These are phyloP conservation scores for Thaumatotibia leucotreta DNA, from an alignment of 1,140 invertebrate genomes.

Conservation along the genomic window DNA sequence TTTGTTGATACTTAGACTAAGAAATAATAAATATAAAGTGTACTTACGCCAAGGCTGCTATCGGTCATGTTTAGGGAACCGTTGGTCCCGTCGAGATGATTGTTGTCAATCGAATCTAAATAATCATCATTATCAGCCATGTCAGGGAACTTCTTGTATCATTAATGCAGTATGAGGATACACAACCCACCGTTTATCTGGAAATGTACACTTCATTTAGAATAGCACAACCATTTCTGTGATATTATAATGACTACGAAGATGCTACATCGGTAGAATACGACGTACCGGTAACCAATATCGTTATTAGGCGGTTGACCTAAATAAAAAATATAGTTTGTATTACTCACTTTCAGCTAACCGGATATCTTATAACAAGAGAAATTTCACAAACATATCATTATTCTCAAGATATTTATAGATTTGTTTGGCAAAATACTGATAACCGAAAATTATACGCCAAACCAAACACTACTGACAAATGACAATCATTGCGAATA, in stretches of 20 bases:
- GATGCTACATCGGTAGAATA: constrained; percentile 27
- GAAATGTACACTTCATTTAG: constrained; percentile 15
- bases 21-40: constrained; percentile 37
- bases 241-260: constrained; percentile 30
- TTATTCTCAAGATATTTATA: constrained; percentile 45
- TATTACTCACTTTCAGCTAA: constrained; percentile 22
- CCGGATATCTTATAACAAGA: constrained; percentile 25
- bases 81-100: constrained; percentile 77
- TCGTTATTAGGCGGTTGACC: constrained; percentile 42
- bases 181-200: constrained; percentile 21
- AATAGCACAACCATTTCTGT: background rate
- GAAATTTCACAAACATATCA: constrained; percentile 39
- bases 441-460: constrained; percentile 39
- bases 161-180: constrained; percentile 36
- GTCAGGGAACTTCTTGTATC: constrained; percentile 42
- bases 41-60: constrained; percentile 64
- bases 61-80: constrained; percentile 73
- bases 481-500: constrained; percentile 18
- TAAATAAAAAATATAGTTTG: constrained; percentile 54
- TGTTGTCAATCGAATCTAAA: constrained; percentile 77
- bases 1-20: too few relatives aligned
- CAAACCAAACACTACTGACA: constrained; percentile 50
- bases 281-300: constrained; percentile 74
- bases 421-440: constrained; percentile 45
- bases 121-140: constrained; percentile 80